Base-by-base conservation (phyloP, 2,888 invertebrate species). In the Harpalus rubripes region DNA sequence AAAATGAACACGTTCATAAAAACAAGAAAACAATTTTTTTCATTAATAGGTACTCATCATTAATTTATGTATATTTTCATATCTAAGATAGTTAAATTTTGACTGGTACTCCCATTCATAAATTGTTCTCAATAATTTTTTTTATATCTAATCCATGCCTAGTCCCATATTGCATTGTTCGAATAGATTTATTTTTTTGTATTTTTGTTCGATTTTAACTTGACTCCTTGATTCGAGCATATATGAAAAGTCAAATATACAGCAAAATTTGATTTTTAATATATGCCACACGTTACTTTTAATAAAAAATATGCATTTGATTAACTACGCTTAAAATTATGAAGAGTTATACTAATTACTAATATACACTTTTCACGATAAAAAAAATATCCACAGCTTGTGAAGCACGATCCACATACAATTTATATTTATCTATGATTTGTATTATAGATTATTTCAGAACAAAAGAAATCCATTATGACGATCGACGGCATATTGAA, bases 341-440 rank as follows among this genome's bases (percentile, higher is more conserved):
- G 72, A 83, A 83, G 39, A 74, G 58, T 83, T 74, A 65, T 44
- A 81, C 32, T 56, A 74, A 59, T 16, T 83, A 83, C 74, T 83
- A 82, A 82, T 82, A 82, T 81, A 81, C 81, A 81, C 41, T 79
- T 78, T 78, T 84, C 84, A 84, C 84, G 63, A 44, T 84, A 84
- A 84, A 76, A 84, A 84, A 84, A 84, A 84, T 84, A 84, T 84
- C 79, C 84, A 84, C 84, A 84, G 84, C 84, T 68, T 63, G 84
- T 84, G 79, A 84, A 84, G 79, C 84, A 76, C 84, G 65, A 61
- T 84, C 84, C 84, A 84, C 79, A 84, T 78, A 78, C 65, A 84
- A 44, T 79, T 78, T 83, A 59, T 74, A 52, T 61, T 78, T 65
- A 76, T 41, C 22, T 68, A 74, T 84, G 26, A 78, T 84, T 63